A percentile compares a stretch with the other conserved stretches of the same genome.
phyloP scores from a whole-genome alignment of 2,888 invertebrate genomes.

The Perithous albicinctus region DNA sequence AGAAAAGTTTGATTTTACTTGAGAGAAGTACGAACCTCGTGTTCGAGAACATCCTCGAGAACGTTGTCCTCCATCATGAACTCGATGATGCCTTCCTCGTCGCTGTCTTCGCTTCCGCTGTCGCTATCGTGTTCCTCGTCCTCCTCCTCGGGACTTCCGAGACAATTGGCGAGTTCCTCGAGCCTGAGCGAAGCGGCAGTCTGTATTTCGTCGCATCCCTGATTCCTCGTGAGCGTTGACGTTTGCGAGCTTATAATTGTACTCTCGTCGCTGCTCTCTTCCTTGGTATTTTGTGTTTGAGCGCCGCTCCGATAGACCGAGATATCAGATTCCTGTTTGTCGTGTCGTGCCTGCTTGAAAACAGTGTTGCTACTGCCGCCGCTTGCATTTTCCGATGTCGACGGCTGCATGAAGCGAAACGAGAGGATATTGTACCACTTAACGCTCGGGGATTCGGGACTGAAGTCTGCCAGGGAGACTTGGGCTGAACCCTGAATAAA shows the following conservation, averaged over 20 bases:
- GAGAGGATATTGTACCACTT: constrained; percentile 99
- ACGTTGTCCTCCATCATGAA: constrained; percentile 82
- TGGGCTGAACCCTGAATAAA: constrained; percentile 94
- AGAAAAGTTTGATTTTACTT: neutral
- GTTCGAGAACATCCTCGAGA: constrained; percentile 82
- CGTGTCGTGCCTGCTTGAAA: constrained; percentile 79
- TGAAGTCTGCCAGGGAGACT: constrained; percentile 98
- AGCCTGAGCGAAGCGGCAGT: constrained; percentile 86
- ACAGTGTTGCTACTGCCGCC: constrained; percentile 70
- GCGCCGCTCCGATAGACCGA: constrained; percentile 81
- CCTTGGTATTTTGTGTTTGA: constrained; percentile 86
- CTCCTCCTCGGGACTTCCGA: constrained; percentile 84
- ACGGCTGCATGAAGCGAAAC: constrained; percentile 90
- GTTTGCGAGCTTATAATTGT: constrained; percentile 98
- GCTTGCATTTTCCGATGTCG: constrained; percentile 81
- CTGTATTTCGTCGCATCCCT: constrained; percentile 86
- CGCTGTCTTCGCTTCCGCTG: constrained; percentile 82
- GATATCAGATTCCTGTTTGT: constrained; percentile 86
- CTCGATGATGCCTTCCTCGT: constrained; percentile 83
- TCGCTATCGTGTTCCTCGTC: constrained; percentile 84
- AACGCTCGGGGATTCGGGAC: constrained; percentile 91
- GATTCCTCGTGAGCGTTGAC: constrained; percentile 96
- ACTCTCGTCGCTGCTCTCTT: constrained; percentile 98
- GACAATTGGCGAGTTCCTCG: constrained; percentile 86
- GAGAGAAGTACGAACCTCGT: constrained; percentile 76